Evolutionary conservation across 1,140 invertebrate species (phyloP).

Genomic region (Zaprionus tsacasi): DNA sequence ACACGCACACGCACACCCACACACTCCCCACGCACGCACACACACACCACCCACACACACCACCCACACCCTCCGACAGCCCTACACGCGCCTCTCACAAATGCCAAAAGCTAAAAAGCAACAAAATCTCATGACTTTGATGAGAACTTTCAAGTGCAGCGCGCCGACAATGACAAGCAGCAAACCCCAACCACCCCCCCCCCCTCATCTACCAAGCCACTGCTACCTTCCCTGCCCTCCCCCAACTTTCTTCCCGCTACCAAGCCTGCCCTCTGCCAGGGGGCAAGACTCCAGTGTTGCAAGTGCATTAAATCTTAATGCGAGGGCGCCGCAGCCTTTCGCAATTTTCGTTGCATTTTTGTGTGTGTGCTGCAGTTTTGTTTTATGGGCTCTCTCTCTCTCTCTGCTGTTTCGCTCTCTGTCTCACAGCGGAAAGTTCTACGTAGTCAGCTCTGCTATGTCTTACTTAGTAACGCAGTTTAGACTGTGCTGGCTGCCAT

Average conservation of each 20-base stretch:
- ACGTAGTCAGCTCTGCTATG: slow-evolving; percentile 5
- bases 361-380: slow-evolving; percentile 29
- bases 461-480: background rate
- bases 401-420: background rate
- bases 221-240: background rate
- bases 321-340: slow-evolving; percentile 22
- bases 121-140: slow-evolving; percentile 59
- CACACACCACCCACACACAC: background rate
- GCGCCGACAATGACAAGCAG: slow-evolving; percentile 17
- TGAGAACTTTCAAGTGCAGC: slow-evolving; percentile 58
- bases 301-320: slow-evolving; percentile 70
- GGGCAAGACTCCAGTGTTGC: slow-evolving; percentile 23
- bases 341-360: slow-evolving; percentile 33
- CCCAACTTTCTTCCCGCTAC: too few relatives aligned
- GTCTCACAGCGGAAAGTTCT: background rate
- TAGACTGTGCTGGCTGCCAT: background rate
- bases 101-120: slow-evolving; percentile 42
- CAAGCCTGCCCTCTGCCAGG: background rate
- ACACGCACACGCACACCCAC: background rate
- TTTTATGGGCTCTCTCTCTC: slow-evolving; percentile 20
- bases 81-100: background rate
- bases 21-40: background rate
- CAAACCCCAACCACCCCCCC: background rate
- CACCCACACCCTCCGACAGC: background rate
- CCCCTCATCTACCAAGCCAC: background rate